phyloP scores from a whole-genome alignment of 2,888 invertebrate genomes.

The Pandemis corylana region DNA sequence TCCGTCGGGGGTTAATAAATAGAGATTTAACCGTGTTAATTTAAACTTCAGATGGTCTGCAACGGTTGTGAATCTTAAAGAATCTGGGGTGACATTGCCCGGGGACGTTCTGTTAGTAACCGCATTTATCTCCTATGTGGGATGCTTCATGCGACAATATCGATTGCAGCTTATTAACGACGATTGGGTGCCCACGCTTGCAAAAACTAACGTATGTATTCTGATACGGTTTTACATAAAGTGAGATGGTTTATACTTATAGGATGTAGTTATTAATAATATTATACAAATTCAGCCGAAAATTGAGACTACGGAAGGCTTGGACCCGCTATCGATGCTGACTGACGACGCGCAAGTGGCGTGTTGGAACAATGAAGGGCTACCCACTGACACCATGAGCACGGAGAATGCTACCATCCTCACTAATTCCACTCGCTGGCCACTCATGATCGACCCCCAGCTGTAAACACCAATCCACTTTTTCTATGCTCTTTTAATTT shows the following conservation, averaged over 20 bases:
- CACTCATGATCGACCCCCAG: slow-evolving; percentile 97
- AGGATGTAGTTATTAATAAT: no score
- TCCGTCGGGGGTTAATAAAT: no score
- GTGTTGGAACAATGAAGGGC: slow-evolving; percentile 96
- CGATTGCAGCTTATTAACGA: slow-evolving; percentile 90
- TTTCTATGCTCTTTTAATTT: background rate
- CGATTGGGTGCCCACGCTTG: slow-evolving; percentile 93
- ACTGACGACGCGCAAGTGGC: slow-evolving; percentile 97
- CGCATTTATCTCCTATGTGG: slow-evolving; percentile 97
- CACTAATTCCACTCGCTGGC: slow-evolving; percentile 95
- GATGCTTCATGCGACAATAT: slow-evolving; percentile 95
- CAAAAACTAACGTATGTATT: slow-evolving; percentile 83
- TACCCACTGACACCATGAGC: slow-evolving; percentile 97
- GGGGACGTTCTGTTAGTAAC: slow-evolving; percentile 95
- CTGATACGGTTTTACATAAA: background rate
- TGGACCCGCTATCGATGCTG: slow-evolving; percentile 93
- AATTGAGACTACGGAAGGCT: slow-evolving; percentile 91
- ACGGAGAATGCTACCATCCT: slow-evolving; percentile 97
- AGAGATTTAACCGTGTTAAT: background rate
- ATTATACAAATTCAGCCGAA: slow-evolving; percentile 77
- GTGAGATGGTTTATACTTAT: background rate
- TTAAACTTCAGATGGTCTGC: slow-evolving; percentile 70
- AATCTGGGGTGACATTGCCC: slow-evolving; percentile 91
- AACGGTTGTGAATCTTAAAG: slow-evolving; percentile 85
- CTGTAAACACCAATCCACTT: slow-evolving; percentile 68